Percentiles rank a stretch among this genome's conserved stretches.
These are phyloP conservation scores for Trachelipus rathkii DNA, from an alignment of 1,140 invertebrate species.

Conservation along the genomic window DNA sequence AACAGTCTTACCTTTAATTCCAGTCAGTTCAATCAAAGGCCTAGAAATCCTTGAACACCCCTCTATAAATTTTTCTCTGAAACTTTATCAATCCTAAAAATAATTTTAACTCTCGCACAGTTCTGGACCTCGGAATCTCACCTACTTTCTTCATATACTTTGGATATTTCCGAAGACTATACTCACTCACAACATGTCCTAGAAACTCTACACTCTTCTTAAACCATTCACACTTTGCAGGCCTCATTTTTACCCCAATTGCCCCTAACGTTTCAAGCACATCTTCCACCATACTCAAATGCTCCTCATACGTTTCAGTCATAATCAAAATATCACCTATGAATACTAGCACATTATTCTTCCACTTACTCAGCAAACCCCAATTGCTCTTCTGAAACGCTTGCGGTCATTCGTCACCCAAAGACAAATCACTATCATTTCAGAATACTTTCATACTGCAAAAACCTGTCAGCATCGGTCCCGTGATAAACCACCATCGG, in stretches of 20 bases:
- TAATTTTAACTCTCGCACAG: not conserved
- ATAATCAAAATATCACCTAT: not conserved
- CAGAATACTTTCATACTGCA: too few species aligned
- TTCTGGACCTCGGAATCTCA: not conserved
- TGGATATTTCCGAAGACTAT: not conserved
- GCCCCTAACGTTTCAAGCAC: not conserved
- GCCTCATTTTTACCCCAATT: not conserved
- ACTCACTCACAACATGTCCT: not conserved
- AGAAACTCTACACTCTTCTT: not conserved
- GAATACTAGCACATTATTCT: not conserved
- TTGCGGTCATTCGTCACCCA: not conserved
- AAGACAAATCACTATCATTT: too few species aligned
- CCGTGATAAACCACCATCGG: too few species aligned
- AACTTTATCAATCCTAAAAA: too few species aligned
- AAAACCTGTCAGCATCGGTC: too few species aligned
- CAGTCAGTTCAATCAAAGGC: not conserved
- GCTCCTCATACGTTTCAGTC: not conserved
- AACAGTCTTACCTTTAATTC: not conserved
- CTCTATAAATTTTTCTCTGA: not conserved
- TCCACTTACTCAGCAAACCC: not conserved
- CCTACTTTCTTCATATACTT: not conserved
- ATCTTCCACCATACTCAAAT: not conserved
- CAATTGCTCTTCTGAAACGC: not conserved
- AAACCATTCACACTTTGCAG: conserved; percentile 4
- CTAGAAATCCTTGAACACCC: not conserved